A percentile compares a stretch with the other conserved stretches of the same genome.
Evolutionary conservation across 2,113 vertebrate genomes (phyloP).

Genomic region (Symphodus melops): DNA sequence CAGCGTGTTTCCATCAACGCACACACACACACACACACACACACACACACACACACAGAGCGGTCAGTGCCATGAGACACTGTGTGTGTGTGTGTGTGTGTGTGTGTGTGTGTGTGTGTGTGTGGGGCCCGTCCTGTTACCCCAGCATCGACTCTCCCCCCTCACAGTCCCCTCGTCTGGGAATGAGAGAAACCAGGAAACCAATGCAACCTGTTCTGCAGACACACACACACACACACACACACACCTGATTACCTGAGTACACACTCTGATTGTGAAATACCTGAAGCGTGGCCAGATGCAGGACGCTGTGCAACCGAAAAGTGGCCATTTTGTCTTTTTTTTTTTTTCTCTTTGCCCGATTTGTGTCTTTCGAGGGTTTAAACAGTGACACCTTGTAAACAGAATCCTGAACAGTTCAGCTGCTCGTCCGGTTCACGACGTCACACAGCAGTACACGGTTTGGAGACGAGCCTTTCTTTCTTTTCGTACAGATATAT

Average conservation of each 20-base stretch:
- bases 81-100: no score
- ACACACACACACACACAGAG: background rate
- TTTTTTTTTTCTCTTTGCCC: conserved; percentile 20
- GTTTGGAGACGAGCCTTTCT: conserved; percentile 89
- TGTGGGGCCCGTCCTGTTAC: conserved; percentile 34
- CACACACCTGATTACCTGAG: conserved; percentile 98
- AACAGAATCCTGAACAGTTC: conserved; percentile 91
- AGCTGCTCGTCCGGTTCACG: conserved; percentile 84
- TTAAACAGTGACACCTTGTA: conserved; percentile 89
- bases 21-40: conserved; percentile 25
- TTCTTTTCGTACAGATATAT: conserved; percentile 70
- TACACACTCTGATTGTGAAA: conserved; percentile 91
- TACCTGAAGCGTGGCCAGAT: conserved; percentile 93
- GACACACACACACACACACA: conserved; percentile 84
- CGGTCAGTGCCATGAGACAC: conserved; percentile 28
- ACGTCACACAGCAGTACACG: conserved; percentile 90
- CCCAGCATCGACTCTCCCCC: background rate
- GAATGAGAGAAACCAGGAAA: conserved; percentile 34
- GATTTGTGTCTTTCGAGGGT: conserved; percentile 85
- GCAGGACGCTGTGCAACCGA: conserved; percentile 88
- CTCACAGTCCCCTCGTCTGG: conserved; percentile 65
- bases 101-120: no score
- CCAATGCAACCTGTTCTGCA: conserved; percentile 38
- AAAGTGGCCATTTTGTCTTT: conserved; percentile 75
- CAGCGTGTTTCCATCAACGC: background rate